phyloP scores from a whole-genome alignment of 35 echinoderm and acorn worm species.

The Apostichopus japonicus region DNA sequence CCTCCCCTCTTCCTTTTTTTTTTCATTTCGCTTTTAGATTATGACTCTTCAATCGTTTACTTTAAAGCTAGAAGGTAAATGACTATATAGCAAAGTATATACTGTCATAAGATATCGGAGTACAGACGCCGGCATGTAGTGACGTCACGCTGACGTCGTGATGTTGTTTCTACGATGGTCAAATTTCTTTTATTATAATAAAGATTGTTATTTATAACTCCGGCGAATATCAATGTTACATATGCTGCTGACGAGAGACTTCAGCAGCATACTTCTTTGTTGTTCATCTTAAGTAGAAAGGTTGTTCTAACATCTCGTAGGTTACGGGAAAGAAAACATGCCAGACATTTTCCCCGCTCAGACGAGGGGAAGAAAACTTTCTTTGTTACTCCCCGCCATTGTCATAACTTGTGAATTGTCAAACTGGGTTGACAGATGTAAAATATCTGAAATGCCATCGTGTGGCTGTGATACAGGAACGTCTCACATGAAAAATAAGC shows the following conservation, averaged over 20 bases:
- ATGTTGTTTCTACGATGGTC: background rate
- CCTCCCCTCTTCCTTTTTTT: too few species aligned
- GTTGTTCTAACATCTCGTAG: background rate
- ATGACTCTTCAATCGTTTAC: too few species aligned
- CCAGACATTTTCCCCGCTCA: background rate
- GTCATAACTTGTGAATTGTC: conserved; percentile 1
- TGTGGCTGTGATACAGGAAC: background rate
- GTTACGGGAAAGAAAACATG: background rate
- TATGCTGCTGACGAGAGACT: background rate
- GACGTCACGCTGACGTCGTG: background rate
- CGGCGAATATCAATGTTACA: background rate
- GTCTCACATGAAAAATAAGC: background rate
- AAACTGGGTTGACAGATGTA: background rate
- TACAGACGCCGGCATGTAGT: background rate
- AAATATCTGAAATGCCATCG: conserved; percentile 1
- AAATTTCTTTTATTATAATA: background rate
- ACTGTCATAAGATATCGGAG: background rate
- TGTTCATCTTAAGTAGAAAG: background rate
- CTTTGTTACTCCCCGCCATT: background rate
- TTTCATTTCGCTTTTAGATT: too few species aligned
- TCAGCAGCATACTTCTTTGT: background rate
- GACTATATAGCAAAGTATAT: too few species aligned
- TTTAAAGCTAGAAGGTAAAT: too few species aligned
- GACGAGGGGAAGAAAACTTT: background rate
- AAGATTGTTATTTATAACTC: background rate